Evolutionary conservation across 2,113 vertebrate genomes (phyloP).

Genomic region (Cryptoleucopteryx plumbea): DNA sequence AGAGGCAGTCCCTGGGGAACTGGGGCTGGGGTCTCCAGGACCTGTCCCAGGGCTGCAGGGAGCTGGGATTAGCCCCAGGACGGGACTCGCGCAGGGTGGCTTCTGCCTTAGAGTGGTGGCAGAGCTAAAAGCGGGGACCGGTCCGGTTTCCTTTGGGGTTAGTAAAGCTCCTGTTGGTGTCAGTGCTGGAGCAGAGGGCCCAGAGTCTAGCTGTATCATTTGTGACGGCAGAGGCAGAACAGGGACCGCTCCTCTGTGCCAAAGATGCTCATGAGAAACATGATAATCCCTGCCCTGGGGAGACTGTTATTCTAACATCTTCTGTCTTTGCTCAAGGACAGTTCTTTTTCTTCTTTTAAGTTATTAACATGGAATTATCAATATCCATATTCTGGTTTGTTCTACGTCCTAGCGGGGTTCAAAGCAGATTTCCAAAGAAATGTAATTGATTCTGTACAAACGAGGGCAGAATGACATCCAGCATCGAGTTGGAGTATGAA

Average conservation of each 20-base stretch:
- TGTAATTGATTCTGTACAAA: not conserved
- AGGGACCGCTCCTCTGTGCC: not conserved
- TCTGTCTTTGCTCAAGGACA: not conserved
- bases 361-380: not conserved
- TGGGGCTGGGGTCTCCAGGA: not conserved
- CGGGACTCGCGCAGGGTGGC: rapidly evolving
- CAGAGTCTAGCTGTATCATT: not conserved
- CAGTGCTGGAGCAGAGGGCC: not conserved
- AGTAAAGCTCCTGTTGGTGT: not conserved
- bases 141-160: not conserved
- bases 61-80: rapidly evolving
- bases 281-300: not conserved
- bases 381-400: not conserved
- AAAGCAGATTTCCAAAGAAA: not conserved
- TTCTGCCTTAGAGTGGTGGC: not conserved
- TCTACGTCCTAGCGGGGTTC: not conserved
- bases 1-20: not conserved
- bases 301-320: not conserved
- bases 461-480: not conserved
- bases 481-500: not conserved
- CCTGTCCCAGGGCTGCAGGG: not conserved
- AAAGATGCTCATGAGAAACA: not conserved
- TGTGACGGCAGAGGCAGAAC: not conserved
- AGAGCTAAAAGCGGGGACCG: not conserved
- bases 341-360: not conserved